Evolutionary conservation across 2,113 vertebrate genomes (phyloP), one percentile per base, ranked within the genome.

Genomic region (Zapus hudsonius): DNA sequence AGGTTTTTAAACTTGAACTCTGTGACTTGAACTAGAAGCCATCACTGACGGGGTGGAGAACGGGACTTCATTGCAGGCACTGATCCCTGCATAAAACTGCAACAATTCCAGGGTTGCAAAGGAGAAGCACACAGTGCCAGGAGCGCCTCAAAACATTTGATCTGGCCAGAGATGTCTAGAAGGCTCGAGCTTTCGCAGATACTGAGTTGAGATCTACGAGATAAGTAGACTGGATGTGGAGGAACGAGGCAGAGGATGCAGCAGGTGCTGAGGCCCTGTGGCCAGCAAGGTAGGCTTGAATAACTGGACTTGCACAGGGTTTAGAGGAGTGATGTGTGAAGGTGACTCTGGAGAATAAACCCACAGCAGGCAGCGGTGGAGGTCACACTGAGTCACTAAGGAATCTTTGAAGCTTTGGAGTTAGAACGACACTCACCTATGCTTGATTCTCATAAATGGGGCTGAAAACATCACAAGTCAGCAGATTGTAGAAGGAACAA

Each of bases 81-180:
- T 13, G n/a, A n/a, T n/a, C n/a, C n/a, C n/a, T n/a, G n/a, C n/a
- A n/a, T n/a, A n/a, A n/a, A n/a, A n/a, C n/a, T n/a, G n/a, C n/a
- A n/a, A n/a, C n/a, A n/a, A n/a, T n/a, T n/a, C n/a, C n/a, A n/a
- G n/a, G n/a, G n/a, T n/a, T n/a, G n/a, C n/a, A n/a, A n/a, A n/a
- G n/a, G n/a, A n/a, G n/a, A n/a, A n/a, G n/a, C 19, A 17, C 42
- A 27, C 9, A 4, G 52, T 3, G 11, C 5, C 29, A 10, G 47
- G 12, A 20, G 12, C 9, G 3, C 10, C 40, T 66, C 22, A 7
- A 55, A 5, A 27, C 7, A n/a, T 4, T 0, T 6, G 13, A 57
- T 40, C 25, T 40, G 38, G n/a, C 47, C 47, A 31, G 36, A 73
- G 80, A 40, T n/a, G 36, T 52, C 90, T 9, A 3, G 57, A 20